A percentile compares a stretch with the other conserved stretches of the same genome.
These are phyloP conservation scores for Scaptomyza pallida DNA, from an alignment of 1,140 invertebrate genomes.

Conservation along the genomic window DNA sequence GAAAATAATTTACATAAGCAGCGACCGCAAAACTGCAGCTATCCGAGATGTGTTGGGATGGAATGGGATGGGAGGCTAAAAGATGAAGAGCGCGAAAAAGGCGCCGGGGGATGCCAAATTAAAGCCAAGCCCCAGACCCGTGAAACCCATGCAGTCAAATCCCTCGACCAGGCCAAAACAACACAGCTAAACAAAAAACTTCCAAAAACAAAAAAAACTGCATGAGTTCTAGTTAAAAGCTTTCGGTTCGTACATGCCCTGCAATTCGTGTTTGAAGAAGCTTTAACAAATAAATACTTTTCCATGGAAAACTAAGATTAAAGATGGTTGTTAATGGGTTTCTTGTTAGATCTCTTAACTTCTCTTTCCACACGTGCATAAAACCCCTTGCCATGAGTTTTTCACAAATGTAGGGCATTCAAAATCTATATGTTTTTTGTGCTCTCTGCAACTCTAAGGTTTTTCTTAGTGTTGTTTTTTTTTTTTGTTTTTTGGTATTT, in stretches of 20 bases:
- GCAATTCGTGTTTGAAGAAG: neutral
- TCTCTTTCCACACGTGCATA: neutral
- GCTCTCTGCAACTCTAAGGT: conserved; percentile 7
- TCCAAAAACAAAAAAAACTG: conserved; percentile 51
- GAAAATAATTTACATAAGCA: conserved; percentile 82
- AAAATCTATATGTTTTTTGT: conserved; percentile 10
- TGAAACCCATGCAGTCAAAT: conserved; percentile 77
- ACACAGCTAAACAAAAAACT: conserved; percentile 64
- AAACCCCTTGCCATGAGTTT: too few relatives aligned
- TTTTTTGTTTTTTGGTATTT: conserved; percentile 19
- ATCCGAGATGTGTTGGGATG: conserved; percentile 8
- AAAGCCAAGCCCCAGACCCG: conserved; percentile 60
- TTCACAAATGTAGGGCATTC: neutral
- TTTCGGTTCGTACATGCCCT: neutral
- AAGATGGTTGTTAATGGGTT: neutral
- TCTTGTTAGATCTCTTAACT: neutral
- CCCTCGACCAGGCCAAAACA: conserved; percentile 59
- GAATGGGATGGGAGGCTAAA: conserved; percentile 17
- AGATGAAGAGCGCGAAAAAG: conserved; percentile 31
- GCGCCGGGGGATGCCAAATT: conserved; percentile 61
- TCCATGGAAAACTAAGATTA: neutral
- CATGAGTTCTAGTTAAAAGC: neutral
- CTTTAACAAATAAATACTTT: too few relatives aligned
- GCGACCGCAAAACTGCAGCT: conserved; percentile 71
- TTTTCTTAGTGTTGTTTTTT: conserved; percentile 36